phyloP scores from a whole-genome alignment of 2,113 vertebrate genomes.

The Athene cunicularia region DNA sequence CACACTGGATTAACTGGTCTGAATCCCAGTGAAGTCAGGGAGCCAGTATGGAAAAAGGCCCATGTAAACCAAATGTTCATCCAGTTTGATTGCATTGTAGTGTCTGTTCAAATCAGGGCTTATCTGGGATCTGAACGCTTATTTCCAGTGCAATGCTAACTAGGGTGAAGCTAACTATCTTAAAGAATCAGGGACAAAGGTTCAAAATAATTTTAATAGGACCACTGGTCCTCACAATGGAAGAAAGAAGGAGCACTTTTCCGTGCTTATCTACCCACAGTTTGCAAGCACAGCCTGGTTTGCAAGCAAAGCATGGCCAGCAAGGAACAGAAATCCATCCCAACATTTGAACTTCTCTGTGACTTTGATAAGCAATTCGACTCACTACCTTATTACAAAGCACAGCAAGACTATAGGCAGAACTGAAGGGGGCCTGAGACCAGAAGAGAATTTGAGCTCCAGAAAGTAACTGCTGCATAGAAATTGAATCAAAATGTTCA shows the following conservation, averaged over 20 bases:
- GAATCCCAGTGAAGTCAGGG: background rate
- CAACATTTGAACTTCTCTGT: background rate
- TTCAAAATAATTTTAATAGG: background rate
- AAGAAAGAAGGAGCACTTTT: background rate
- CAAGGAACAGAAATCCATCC: background rate
- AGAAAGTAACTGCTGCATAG: background rate
- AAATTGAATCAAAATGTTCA: background rate
- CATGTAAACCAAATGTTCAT: background rate
- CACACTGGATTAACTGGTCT: background rate
- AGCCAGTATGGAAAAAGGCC: background rate
- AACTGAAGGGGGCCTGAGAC: background rate
- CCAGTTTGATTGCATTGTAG: background rate
- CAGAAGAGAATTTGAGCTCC: background rate
- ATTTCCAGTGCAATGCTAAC: background rate
- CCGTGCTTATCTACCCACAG: background rate
- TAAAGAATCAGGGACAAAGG: background rate
- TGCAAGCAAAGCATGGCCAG: background rate
- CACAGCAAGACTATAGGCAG: background rate
- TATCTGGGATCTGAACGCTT: background rate
- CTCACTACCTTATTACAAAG: background rate
- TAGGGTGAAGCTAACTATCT: background rate
- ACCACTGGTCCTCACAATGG: accelerated
- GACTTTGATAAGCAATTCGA: background rate
- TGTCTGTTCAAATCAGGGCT: background rate
- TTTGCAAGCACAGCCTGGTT: background rate